A percentile compares a stretch with the other conserved stretches of the same genome.
Evolutionary conservation across 2,888 invertebrate genomes (phyloP).

Genomic region (Chrysolina americana): DNA sequence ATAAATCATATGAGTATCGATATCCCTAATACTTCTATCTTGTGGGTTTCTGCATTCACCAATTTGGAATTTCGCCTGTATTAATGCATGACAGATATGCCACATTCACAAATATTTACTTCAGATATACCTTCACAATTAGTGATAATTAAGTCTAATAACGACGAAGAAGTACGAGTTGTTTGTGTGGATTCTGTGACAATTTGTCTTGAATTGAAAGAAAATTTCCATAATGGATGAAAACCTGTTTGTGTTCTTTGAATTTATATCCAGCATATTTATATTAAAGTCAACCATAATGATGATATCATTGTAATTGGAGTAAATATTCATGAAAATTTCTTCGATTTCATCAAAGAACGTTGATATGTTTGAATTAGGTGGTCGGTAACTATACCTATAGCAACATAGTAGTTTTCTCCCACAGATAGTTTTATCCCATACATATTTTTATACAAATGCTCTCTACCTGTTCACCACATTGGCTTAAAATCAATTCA

Average conservation of each 20-base stretch:
- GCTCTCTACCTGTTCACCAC: neutral
- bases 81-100: neutral
- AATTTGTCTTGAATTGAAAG: neutral
- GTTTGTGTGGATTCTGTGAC: neutral
- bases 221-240: neutral
- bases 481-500: constrained; percentile 1
- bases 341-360: constrained; percentile 3
- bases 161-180: neutral
- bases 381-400: neutral
- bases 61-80: constrained; percentile 8
- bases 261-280: neutral
- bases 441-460: neutral
- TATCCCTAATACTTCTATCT: constrained; percentile 6
- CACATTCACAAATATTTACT: neutral
- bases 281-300: neutral
- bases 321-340: constrained; percentile 1
- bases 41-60: neutral
- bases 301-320: neutral
- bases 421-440: neutral
- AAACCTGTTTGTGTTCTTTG: neutral
- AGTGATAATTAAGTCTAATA: neutral
- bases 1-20: constrained; percentile 4
- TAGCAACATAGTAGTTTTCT: constrained; percentile 1
- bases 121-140: neutral
- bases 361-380: constrained; percentile 2